Base-by-base conservation (phyloP, 2,113 vertebrate species). In the Scatophagus argus region DNA sequence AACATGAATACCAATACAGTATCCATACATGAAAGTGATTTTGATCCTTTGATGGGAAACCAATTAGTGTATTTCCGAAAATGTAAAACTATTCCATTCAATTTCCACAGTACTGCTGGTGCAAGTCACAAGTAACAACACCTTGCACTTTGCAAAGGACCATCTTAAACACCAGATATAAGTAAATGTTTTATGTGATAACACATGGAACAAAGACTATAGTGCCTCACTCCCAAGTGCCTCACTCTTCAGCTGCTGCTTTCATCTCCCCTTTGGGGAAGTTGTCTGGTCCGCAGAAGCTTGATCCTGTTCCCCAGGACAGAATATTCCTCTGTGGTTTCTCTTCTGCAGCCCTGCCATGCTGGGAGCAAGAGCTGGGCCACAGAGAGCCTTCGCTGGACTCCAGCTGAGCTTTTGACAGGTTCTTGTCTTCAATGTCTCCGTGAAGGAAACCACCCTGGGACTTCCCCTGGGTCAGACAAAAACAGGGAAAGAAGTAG, bases 401-500 rank as follows among this genome's bases (percentile, higher is more conserved):
- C 84, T 89, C 77, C 83, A 79, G 88, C 86, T 90, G 87, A 84
- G 77, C 62, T 64, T 88, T 86, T 91, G 91, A 94, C 91, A 93
- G 87, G 65, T 61, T 80, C 79, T 74, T 59, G 78, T 85, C 89
- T 89, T 82, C 59, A 46, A 39, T 63, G 70, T 58, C 66, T 77
- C 77, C 77, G 85, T 90, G 84, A 92, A 82, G 73, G 79, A 71
- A 88, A 87, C 68, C 91, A 67, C 87, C 79, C 79, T 71, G 79
- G 79, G 77, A 83, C 69, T 66, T 84, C 92, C 82, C 89, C 70
- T 75, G 82, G 86, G 86, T 87, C 80, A 87, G 58, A 84, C 41
- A 74, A 83, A 47, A 67, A 80, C 71, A 69, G 78, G 75, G 19
- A 65, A 58, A 81, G 64, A 67, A 77, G 76, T 16, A 68, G 62